phyloP scores from a whole-genome alignment of 2,888 invertebrate genomes.

The Pogonocherus hispidulus region DNA sequence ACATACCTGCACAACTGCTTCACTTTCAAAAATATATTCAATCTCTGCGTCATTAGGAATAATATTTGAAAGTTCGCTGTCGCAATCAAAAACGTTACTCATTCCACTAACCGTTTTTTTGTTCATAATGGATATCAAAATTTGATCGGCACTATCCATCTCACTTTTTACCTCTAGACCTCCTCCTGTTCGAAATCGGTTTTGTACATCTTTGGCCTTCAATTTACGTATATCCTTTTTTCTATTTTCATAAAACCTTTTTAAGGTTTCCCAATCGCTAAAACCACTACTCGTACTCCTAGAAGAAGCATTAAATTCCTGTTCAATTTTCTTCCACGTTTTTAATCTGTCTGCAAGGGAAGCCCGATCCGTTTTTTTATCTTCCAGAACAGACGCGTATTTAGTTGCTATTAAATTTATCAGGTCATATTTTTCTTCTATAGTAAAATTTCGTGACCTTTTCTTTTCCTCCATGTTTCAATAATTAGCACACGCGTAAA shows the following conservation, averaged over 20 bases:
- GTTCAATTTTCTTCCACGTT: conserved; percentile 1
- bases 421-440: too few relatives aligned
- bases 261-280: background rate
- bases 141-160: background rate
- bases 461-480: too few relatives aligned
- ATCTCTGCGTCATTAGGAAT: too few relatives aligned
- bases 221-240: background rate
- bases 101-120: background rate
- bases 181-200: background rate
- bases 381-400: conserved; percentile 11
- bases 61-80: too few relatives aligned
- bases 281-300: background rate
- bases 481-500: too few relatives aligned
- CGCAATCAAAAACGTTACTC: background rate
- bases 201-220: background rate
- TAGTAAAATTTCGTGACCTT: too few relatives aligned
- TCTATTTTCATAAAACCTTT: conserved; percentile 4
- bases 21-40: too few relatives aligned
- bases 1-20: too few relatives aligned
- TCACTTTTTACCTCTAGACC: background rate
- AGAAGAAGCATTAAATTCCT: conserved; percentile 14
- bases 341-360: background rate
- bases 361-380: conserved; percentile 6
- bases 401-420: background rate
- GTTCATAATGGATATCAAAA: conserved; percentile 8